Conservation (phyloP, 1,140 invertebrate species). For the Euwallacea fornicatus region DNA sequence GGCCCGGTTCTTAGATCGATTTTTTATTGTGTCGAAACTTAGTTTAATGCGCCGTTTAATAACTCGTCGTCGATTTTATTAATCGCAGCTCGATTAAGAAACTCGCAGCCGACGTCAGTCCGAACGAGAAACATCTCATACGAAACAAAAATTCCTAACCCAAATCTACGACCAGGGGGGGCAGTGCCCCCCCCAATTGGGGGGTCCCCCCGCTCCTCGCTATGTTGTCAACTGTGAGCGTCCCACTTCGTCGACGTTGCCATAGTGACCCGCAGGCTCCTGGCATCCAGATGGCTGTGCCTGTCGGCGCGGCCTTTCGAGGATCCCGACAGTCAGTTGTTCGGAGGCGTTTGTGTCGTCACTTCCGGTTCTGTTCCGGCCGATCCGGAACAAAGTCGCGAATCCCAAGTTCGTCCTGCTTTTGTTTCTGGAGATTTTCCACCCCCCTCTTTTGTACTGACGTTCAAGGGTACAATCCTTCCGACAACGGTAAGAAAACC, state of each 20-base stretch:
- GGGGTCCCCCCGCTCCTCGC: constrained; percentile 2
- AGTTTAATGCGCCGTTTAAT: constrained; percentile 14
- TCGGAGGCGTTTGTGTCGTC: constrained; percentile 24
- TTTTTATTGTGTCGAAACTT: constrained; percentile 21
- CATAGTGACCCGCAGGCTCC: constrained; percentile 30
- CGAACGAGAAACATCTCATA: constrained; percentile 1
- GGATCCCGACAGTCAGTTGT: constrained; percentile 35
- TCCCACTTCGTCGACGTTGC: constrained; percentile 33
- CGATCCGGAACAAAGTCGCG: not conserved
- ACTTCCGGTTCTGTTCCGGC: constrained; percentile 23
- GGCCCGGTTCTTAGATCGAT: constrained; percentile 23
- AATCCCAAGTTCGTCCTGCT: not conserved
- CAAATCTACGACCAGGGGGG: constrained; percentile 16
- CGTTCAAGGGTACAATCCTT: not conserved
- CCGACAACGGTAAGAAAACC: not conserved
- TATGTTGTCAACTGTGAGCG: constrained; percentile 36
- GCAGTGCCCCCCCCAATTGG: not conserved
- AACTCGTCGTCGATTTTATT: constrained; percentile 3
- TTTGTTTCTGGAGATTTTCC: constrained; percentile 1
- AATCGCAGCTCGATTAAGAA: not conserved
- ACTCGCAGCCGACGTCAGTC: constrained; percentile 2
- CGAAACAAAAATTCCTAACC: constrained; percentile 24
- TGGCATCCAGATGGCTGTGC: constrained; percentile 29
- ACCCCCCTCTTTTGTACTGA: too few species aligned
- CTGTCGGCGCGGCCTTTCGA: constrained; percentile 28